Percentiles rank a stretch among this genome's conserved stretches.
Evolutionary conservation across 1,140 invertebrate species (phyloP).

Genomic region (Achatina immaculata): DNA sequence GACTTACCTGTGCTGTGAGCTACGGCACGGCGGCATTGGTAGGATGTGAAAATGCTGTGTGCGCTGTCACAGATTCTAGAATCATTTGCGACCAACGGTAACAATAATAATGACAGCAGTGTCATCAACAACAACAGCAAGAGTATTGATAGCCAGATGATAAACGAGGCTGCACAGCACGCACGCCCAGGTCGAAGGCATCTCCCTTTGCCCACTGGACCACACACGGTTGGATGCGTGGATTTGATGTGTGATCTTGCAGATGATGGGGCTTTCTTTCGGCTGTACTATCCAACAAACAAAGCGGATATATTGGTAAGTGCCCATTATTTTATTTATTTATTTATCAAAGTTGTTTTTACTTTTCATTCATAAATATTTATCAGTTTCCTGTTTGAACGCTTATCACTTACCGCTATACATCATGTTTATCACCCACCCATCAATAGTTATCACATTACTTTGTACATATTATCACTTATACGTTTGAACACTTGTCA

Average conservation of each 20-base stretch:
- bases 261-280: slow-evolving; percentile 57
- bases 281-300: slow-evolving; percentile 62
- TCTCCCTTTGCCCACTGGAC: slow-evolving; percentile 55
- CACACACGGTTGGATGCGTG: slow-evolving; percentile 61
- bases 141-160: not conserved
- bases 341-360: not conserved
- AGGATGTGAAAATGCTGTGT: not conserved
- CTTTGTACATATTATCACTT: too few relatives aligned
- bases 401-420: too few relatives aligned
- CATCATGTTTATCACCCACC: too few relatives aligned
- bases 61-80: slow-evolving; percentile 5
- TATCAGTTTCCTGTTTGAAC: too few relatives aligned
- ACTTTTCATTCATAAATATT: too few relatives aligned
- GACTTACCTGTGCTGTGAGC: too few relatives aligned
- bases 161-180: not conserved
- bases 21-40: too few relatives aligned
- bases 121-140: not conserved
- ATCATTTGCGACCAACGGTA: not conserved
- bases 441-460: too few relatives aligned
- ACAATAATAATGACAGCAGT: slow-evolving; percentile 7
- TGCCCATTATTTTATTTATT: too few relatives aligned
- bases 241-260: slow-evolving; percentile 59
- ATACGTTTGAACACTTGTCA: too few relatives aligned
- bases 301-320: slow-evolving; percentile 31
- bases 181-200: slow-evolving; percentile 49